phyloP scores from a whole-genome alignment of 92 coral and sea anemone genomes.

The Isaurus tuberculatus region DNA sequence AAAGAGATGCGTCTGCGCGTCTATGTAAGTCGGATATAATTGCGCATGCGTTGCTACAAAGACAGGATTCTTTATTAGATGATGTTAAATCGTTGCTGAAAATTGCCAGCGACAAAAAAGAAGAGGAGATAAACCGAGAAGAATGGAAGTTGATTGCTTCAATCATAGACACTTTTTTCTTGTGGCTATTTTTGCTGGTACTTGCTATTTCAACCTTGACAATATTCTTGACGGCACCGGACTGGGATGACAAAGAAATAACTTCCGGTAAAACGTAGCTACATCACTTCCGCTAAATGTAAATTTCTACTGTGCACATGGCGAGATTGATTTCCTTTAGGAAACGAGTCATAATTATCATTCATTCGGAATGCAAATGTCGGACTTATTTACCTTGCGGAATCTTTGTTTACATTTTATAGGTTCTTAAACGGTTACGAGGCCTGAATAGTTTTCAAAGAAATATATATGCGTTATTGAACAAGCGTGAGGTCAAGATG shows the following conservation, averaged over 20 bases:
- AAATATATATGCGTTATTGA: no score
- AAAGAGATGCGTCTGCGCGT: background rate
- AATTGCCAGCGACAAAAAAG: conserved; percentile 75
- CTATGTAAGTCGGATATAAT: background rate
- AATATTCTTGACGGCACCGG: conserved; percentile 82
- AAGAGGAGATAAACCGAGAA: conserved; percentile 83
- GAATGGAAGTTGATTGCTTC: conserved; percentile 97
- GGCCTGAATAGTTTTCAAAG: no score
- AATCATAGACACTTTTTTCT: conserved; percentile 83
- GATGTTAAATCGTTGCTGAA: conserved; percentile 78
- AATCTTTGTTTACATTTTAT: no score
- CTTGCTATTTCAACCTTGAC: conserved; percentile 72
- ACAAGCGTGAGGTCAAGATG: no score
- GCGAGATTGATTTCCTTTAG: background rate
- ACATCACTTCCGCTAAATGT: background rate
- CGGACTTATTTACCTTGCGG: no score
- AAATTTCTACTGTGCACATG: background rate
- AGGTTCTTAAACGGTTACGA: no score
- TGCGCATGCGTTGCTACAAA: conserved; percentile 57
- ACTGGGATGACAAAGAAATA: conserved; percentile 26
- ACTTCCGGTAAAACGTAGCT: background rate
- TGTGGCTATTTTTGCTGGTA: conserved; percentile 82
- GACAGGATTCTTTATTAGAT: conserved; percentile 76
- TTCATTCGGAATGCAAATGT: no score
- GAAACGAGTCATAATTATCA: background rate